Conservation (phyloP, 2,888 invertebrate species). For the Andricus quercusramuli region DNA sequence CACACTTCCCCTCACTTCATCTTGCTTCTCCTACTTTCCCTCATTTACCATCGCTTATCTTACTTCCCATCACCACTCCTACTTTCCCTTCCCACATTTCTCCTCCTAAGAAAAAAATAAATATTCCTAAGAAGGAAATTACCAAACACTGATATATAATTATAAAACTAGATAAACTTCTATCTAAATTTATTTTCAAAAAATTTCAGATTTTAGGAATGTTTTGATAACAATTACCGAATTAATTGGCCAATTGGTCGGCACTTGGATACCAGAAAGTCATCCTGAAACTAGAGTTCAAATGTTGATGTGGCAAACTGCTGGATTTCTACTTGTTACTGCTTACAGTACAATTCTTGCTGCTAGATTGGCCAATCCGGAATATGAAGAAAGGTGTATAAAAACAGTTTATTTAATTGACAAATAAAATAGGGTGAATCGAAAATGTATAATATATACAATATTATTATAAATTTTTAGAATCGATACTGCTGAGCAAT, state of each 20-base stretch:
- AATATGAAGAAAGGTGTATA: conserved; percentile 68
- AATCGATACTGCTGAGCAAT: conserved; percentile 68
- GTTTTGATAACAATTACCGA: conserved; percentile 64
- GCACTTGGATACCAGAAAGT: conserved; percentile 60
- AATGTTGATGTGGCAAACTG: conserved; percentile 70
- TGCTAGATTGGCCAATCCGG: conserved; percentile 66
- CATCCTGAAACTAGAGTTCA: conserved; percentile 60
- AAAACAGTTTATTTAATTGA: neutral
- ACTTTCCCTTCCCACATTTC: too few species aligned
- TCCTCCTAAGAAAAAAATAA: too few species aligned
- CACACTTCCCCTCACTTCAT: too few species aligned
- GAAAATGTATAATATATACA: neutral
- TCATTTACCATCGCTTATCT: too few species aligned
- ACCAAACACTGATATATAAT: too few species aligned
- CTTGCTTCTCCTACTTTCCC: too few species aligned
- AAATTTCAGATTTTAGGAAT: conserved; percentile 63
- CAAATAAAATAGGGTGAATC: neutral
- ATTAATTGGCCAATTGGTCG: conserved; percentile 66
- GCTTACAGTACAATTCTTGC: conserved; percentile 73
- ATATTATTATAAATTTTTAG: conserved; percentile 53
- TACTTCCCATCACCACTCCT: too few species aligned
- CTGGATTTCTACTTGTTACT: conserved; percentile 69
- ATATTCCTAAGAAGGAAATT: too few species aligned
- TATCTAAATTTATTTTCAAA: too few species aligned
- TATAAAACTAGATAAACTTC: too few species aligned